These are phyloP conservation scores for Onychorhynchus coronatus DNA, from an alignment of 2,113 vertebrate species.

Conservation along the genomic window DNA sequence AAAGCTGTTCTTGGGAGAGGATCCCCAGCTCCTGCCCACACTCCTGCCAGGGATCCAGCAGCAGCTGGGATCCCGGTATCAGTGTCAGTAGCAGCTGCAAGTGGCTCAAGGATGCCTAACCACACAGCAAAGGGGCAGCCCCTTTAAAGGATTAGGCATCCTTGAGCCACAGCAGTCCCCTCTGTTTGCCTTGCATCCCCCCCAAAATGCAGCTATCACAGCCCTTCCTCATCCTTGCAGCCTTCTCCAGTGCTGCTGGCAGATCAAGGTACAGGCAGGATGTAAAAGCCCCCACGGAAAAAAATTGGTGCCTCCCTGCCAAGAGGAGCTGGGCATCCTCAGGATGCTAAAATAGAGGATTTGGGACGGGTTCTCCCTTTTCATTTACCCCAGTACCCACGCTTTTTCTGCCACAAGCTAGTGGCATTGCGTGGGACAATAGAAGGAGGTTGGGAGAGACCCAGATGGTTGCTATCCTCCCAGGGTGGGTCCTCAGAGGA, in stretches of 20 bases:
- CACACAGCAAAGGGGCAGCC: neutral
- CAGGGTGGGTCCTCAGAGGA: neutral
- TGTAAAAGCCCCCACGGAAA: neutral
- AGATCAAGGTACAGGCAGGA: neutral
- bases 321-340: neutral
- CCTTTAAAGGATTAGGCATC: neutral
- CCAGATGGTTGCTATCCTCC: neutral
- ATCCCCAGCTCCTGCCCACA: neutral
- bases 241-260: neutral
- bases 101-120: neutral
- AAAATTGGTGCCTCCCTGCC: neutral
- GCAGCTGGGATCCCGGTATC: neutral
- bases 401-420: neutral
- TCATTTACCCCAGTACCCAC: neutral
- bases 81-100: accelerated
- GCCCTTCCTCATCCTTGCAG: neutral
- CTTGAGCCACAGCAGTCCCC: neutral
- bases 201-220: neutral
- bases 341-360: neutral
- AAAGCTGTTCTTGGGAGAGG: neutral
- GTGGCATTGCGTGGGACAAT: neutral
- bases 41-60: neutral
- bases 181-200: neutral
- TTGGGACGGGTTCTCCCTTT: neutral
- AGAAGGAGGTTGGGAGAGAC: neutral